phyloP scores from a whole-genome alignment of 2,113 vertebrate species.

The Morphnarchus princeps region DNA sequence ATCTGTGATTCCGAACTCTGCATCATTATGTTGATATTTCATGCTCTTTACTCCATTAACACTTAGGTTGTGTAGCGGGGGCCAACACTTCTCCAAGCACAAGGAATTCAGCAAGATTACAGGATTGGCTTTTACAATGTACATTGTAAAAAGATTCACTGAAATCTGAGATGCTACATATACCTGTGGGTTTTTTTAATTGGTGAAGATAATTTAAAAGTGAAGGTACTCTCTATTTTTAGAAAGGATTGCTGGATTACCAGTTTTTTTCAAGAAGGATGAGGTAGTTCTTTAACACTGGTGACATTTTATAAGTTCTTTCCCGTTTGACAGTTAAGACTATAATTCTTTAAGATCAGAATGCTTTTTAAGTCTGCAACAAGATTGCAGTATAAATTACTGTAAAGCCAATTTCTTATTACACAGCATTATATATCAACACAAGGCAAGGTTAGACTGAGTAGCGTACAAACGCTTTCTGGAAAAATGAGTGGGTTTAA shows the following conservation, averaged over 20 bases:
- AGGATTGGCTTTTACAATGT: background rate
- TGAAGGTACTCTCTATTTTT: background rate
- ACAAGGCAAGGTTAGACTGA: background rate
- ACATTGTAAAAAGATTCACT: background rate
- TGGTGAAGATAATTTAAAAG: background rate
- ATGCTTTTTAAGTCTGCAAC: background rate
- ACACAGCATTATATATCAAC: background rate
- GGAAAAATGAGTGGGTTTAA: background rate
- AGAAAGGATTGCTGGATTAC: background rate
- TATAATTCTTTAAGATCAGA: background rate
- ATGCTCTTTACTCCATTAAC: background rate
- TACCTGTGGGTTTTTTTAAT: background rate
- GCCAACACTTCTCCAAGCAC: background rate
- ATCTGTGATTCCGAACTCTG: background rate
- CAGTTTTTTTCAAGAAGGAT: background rate
- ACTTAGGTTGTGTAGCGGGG: background rate
- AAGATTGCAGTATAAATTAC: background rate
- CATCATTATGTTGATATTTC: background rate
- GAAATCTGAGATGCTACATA: background rate
- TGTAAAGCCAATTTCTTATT: background rate
- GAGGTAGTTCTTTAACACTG: background rate
- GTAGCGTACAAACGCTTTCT: background rate
- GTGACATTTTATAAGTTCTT: background rate
- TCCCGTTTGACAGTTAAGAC: background rate
- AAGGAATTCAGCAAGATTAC: background rate